These are phyloP conservation scores for Tychaedon coryphoeus DNA, from an alignment of 2,113 vertebrate genomes.

Conservation along the genomic window DNA sequence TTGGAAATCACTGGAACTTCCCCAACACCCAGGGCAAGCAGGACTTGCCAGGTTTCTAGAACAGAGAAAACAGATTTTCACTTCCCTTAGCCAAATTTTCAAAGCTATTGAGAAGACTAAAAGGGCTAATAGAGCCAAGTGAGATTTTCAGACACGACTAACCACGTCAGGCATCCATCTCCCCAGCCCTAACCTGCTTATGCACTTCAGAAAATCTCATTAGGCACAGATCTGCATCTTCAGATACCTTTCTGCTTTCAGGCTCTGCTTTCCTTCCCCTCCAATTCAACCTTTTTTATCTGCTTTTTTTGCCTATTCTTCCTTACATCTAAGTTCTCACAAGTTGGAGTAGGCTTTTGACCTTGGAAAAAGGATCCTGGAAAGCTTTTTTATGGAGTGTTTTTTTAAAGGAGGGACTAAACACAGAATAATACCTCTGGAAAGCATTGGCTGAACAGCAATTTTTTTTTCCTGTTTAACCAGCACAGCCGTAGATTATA, in stretches of 20 bases:
- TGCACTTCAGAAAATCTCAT: neutral
- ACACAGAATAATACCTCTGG: neutral
- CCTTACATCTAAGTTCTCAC: neutral
- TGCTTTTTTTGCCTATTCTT: neutral
- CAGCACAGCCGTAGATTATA: neutral
- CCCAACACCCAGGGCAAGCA: neutral
- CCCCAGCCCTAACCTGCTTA: neutral
- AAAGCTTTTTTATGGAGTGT: neutral
- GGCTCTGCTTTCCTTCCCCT: neutral
- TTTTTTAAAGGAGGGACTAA: neutral
- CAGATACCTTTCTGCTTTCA: neutral
- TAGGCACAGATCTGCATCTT: neutral
- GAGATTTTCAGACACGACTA: neutral
- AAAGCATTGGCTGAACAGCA: neutral
- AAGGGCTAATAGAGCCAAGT: neutral
- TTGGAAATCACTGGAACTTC: neutral
- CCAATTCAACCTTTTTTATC: neutral
- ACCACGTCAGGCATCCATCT: neutral
- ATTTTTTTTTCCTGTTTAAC: neutral
- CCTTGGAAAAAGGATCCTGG: neutral
- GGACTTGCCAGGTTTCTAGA: neutral
- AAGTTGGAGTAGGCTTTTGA: neutral
- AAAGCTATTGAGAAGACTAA: neutral
- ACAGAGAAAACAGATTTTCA: slow-evolving; percentile 27
- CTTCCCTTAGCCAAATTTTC: neutral